Base-by-base conservation (phyloP, 2,113 vertebrate species). In the Chiloscyllium plagiosum region DNA sequence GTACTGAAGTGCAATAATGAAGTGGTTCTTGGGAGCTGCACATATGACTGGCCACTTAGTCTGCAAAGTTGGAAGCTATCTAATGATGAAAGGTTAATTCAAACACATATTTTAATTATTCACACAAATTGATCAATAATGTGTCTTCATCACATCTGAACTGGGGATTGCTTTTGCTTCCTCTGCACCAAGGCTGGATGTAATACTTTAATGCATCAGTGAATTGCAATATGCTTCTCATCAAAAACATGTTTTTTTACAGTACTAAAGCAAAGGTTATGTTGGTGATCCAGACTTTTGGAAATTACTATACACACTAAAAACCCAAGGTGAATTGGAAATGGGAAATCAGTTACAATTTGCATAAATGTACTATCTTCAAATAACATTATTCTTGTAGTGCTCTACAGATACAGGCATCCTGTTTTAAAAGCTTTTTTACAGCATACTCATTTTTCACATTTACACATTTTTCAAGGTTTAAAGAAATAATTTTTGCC, bases 71-170 rank as follows among this genome's bases (percentile, higher is more conserved):
- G 33, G 94, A 72, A 95, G 94, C 42, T 52, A 68, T 47, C 80
- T 96, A 94, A 95, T 97, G 96, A 97, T 97, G 97, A 97, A 97
- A 98, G 97, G 96, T 97, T 97, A 98, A 98, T 98, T 97, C 97
- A 96, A 94, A 20, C 96, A 97, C 96, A 96, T 86, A 96, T 97
- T 97, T 98, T 97, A 98, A 98, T 98, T 97, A 98, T 98, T 98
- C 97, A 98, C 97, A 97, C 97, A 96, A 97, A 97, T 98, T 97
- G 97, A 98, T 98, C 98, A 98, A 97, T 96, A 96, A 96, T 96
- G 97, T 96, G 97, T 97, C 97, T 97, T 97, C 97, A 97, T 97
- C 97, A 97, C 47, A 17, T 69, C 19, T 94, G 19, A 42, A 52
- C 42, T 72, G 47, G 69, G 47, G 22, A 52, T 24, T 95, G 42